Base-by-base conservation (phyloP, 2,113 vertebrate genomes). In the Pitta sordida region DNA sequence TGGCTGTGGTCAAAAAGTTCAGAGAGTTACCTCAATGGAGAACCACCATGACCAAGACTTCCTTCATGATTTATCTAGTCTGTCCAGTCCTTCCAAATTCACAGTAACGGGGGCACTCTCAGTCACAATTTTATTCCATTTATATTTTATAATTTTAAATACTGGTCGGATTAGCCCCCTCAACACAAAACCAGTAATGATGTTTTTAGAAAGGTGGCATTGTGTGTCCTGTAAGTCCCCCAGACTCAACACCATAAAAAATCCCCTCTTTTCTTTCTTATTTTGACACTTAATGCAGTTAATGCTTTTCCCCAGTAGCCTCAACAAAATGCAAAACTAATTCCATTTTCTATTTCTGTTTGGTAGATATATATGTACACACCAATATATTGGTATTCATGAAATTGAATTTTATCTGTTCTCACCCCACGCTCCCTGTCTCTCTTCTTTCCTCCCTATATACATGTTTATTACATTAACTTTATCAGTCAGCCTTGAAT, bases 391-490 rank as follows among this genome's bases (percentile, higher is more conserved):
- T 51, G 39, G 10, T 37, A 82, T 79, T 85, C 30, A 27, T 69
- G 41, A 79, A 82, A 91, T 10, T 53, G 41, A 64, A 80, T 84
- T 84, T 87, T 83, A 46, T 85, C 58, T 91, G 6, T 73, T 87
- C 32, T 68, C 36, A 21, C 51, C 87, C 15, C 37, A 58, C 8
- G 13, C 9, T 91, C 36, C 11, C 3, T 27, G 2, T 62, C n/a
- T 74, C 13, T 84, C 19, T 9, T 82, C 27, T 48, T 75, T 41
- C 27, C 30, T 91, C 41, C 26, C 37, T 26, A 41, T 53, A 85
- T 87, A 29, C 70, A 65, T 87, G 87, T 93, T 85, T 95, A 94
- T 85, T 94, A 18, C 58, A 91, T 85, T 93, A 82, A 37, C 53
- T 95, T 84, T 82, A 91, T 93, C 91, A 91, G 49, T 41, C 46